Evolutionary conservation across 2,113 vertebrate genomes (phyloP), one percentile per base, ranked within the genome.

Genomic region (Aplodontia rufa): DNA sequence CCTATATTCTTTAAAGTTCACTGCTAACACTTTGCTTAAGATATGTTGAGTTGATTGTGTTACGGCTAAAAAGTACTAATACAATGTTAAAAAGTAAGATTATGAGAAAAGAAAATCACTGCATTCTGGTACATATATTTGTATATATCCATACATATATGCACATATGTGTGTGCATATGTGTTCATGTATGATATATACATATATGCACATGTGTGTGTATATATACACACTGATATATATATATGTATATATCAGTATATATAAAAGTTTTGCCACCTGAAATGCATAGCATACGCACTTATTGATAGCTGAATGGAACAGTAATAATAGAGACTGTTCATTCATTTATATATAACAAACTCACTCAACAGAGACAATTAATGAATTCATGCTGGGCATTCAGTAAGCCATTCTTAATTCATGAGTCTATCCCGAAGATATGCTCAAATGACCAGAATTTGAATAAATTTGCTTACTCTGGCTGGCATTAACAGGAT

Each of bases 381-480:
- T 71, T 76, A 66, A 82, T 74, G 95, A 81, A 75, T 96, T 58
- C 93, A 89, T 74, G 32, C 24, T 35, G 53, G 47, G 62, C 37
- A 68, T 22, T 86, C 20, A 45, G 10, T 6, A 64, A 58, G 16
- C 19, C 35, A 42, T 94, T 87, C 95, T 49, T 91, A 87, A 94
- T 94, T 83, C 74, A 84, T 51, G 71, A 28, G 13, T 42, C 64
- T 71, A 12, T 87, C 91, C 87, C 5, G 17, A 78, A 69, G 47
- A 55, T 11, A 42, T 75, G 78, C 72, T 32, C 55, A 76, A 87
- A 66, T 84, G 79, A 72, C 40, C 20, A 10, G 89, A 87, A 93
- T 83, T 86, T 79, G 83, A 96, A 86, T 80, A 71, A 35, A 72
- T 92, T 93, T 76, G n/a, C 75, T 90, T 79, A 49, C 22, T 75